Evolutionary conservation across 2,113 vertebrate species (phyloP), one percentile per base, ranked within the genome.

Genomic region (Bubo bubo): DNA sequence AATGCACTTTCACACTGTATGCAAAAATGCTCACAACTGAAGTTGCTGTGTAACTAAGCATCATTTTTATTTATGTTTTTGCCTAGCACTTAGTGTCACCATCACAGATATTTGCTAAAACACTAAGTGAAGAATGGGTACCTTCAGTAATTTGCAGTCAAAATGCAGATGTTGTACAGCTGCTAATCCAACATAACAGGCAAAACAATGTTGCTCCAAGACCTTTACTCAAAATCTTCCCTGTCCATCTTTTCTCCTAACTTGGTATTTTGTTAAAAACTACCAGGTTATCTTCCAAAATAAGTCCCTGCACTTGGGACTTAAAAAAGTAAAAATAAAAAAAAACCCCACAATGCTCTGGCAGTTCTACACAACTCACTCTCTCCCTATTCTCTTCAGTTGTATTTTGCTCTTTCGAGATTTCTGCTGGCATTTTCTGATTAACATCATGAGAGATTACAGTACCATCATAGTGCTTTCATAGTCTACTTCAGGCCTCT

Each of bases 61-160:
- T 32, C 3, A 24, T 16, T 88, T 83, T 41, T 43, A 32, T 30
- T 43, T 23, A 34, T 9, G 15, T 2, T 85, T 92, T 32, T 66
- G 63, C 47, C 15, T 6, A n/a, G 6, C 16, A 52, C 15, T 87
- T 34, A 11, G 20, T 24, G 18, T 28, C 30, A 17, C 34, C 28
- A 4, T 6, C 14, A n/a, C 2, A 62, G 24, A 11, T 41, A 35
- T 19, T 79, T 62, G 21, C 32, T 79, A 11, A 34, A 58, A 50
- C 0, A 2, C 27, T 4, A 62, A 35, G 34, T 30, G n/a, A 60
- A 45, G 34, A 26, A 62, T 0, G 3, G 4, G 7, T 30, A 14
- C 28, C 47, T 21, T 63, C 55, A 53, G 35, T 28, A 62, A 45
- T 11, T 24, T 10, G 34, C 11, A 67, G 12, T 15, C 59, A 43